Base-by-base conservation (phyloP, 2,113 vertebrate genomes). In the Lophotis ruficrista region DNA sequence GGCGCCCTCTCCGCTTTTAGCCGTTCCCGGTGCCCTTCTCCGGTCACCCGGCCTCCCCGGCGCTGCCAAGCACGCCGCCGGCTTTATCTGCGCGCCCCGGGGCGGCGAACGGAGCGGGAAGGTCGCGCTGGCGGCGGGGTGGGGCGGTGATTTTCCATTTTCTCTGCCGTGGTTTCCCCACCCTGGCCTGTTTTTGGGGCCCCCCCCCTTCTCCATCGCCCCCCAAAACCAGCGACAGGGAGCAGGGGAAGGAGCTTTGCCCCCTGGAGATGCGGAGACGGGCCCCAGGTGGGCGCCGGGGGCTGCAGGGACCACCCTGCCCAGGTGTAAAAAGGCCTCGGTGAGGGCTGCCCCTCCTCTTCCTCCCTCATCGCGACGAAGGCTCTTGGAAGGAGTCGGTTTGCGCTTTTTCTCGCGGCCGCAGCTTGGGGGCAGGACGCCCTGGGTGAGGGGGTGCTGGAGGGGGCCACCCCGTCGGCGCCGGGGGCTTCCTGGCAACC, bases 91-190 rank as follows among this genome's bases (percentile, higher is more conserved):
- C 28, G 45, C 47, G 19, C 56, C 54, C 53, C 2, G 12, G 31
- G 35, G 21, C 22, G 37, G 28, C 23, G 5, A 19, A 14, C 0
- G 1, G 56, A 33, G 14, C 2, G 1, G 47, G 33, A 19, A 0
- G 28, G 56, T 22, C 21, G 47, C 18, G 12, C 15, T 15, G 14
- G 14, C 35, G 15, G 43, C 3, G 5, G 19, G 61, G 41, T 41
- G 41, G 41, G 27, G 8, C 5, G 0, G 56, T 19, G 38, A 56
- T 79, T 87, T 95, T 94, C 85, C 77, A 27, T 48, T 60, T 14
- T 43, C 41, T 43, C 41, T 15, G 14, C 41, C 41, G 41, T 43
- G 41, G 41, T 43, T 43, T 41, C 41, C 41, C 41, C 41, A 14
- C 41, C 41, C 41, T 41, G 41, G 41, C n/a, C 9, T 30, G 18